Evolutionary conservation across 1,140 invertebrate species (phyloP), one percentile per base, ranked within the genome.

Genomic region (Pentalonia nigronervosa): DNA sequence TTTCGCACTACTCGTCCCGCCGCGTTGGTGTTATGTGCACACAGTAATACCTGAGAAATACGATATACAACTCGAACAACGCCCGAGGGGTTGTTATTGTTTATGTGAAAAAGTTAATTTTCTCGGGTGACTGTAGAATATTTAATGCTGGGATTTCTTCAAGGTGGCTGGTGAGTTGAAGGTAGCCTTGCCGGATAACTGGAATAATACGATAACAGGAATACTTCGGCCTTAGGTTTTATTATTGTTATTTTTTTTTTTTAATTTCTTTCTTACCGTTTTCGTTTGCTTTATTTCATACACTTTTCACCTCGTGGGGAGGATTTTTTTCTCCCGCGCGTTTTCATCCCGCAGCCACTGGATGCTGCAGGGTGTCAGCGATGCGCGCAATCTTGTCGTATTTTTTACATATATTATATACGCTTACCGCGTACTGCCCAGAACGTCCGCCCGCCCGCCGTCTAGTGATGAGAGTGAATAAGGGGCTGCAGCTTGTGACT

Each of bases 41-140:
- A 48, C 83, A 84, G 23, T 21, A 48, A 50, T 83, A 83, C n/a
- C 45, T 48, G 76, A 92, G 1, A 83, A 83, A 83, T 83, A 81
- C 60, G n/a, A 25, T 83, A 48, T 48, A 50, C 48, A 48, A 50
- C 30, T 83, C 21, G 50, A 92, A 92, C 76, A 83, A 36, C 23
- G 47, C 90, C 90, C 90, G 8, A 92, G 90, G 76, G 90, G 90
- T 92, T 36, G 20, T 48, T 83, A 48, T 92, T 92, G 67, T 92
- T 92, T 92, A 92, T 92, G 90, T n/a, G 47, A 48, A 92, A 92
- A 83, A 83, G 90, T 92, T 92, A 83, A 92, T 92, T 92, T 92
- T 83, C 90, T 83, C 90, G 45, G 90, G 45, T 50, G 90, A 92
- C 90, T 36, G 90, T 50, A 47, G 90, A 83, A 83, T 92, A 92